Conservation (phyloP, 30 jellyfish, hydroid and myxozoan genomes). For the Pelagia noctiluca region DNA sequence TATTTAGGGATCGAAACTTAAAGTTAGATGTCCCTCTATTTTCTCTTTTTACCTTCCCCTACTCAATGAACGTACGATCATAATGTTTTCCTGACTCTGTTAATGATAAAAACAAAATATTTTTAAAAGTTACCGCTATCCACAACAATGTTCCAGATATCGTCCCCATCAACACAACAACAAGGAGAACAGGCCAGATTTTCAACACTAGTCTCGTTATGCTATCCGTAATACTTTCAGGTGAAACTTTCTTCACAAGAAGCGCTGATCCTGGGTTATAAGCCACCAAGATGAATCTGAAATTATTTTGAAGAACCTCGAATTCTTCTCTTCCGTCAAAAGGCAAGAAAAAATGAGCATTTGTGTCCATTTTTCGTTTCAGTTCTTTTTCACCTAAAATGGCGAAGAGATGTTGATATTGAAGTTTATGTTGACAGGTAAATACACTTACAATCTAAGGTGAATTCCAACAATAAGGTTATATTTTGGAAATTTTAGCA, state of each 20-base stretch:
- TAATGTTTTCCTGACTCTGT: too few relatives aligned
- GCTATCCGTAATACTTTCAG: constrained; percentile 31
- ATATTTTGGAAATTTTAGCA: too few relatives aligned
- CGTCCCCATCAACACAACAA: constrained; percentile 66
- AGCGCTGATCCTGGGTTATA: constrained; percentile 75
- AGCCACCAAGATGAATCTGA: constrained; percentile 46
- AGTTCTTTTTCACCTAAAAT: constrained; percentile 65
- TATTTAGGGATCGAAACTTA: too few relatives aligned
- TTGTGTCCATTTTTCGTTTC: constrained; percentile 32
- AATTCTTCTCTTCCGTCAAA: constrained; percentile 40
- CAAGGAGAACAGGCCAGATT: constrained; percentile 78
- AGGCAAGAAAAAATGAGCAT: constrained; percentile 77
- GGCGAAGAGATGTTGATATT: too few relatives aligned
- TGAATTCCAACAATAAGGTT: too few relatives aligned
- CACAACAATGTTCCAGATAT: constrained; percentile 67
- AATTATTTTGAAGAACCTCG: constrained; percentile 43
- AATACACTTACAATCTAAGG: too few relatives aligned
- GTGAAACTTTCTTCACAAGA: constrained; percentile 39
- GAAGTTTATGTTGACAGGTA: too few relatives aligned
- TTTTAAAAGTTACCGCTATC: constrained; percentile 76
- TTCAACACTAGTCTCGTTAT: constrained; percentile 27
- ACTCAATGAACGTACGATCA: too few relatives aligned
- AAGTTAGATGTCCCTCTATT: too few relatives aligned
- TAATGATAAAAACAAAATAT: too few relatives aligned
- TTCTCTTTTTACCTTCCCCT: too few relatives aligned